phyloP scores from a whole-genome alignment of 2,888 invertebrate species.

The Gastracanthus pulcherrimus region DNA sequence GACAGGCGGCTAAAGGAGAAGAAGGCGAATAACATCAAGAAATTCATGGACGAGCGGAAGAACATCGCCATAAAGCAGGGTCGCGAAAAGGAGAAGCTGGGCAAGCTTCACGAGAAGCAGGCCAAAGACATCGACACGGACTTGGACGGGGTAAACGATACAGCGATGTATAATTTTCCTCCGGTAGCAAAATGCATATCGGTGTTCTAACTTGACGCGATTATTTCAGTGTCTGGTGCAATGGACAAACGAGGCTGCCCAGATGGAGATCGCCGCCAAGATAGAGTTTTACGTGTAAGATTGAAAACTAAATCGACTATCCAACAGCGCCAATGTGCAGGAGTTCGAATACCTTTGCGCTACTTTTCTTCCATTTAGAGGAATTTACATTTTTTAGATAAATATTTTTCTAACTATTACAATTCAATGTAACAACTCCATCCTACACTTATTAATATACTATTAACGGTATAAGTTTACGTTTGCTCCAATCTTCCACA shows the following conservation, averaged over 20 bases:
- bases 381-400: constrained; percentile 9
- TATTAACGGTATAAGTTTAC: background rate
- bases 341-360: background rate
- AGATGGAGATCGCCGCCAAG: constrained; percentile 76
- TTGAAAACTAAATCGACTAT: background rate
- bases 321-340: no score
- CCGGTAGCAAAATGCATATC: background rate
- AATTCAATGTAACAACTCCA: background rate
- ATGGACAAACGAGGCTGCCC: constrained; percentile 77
- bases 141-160: constrained; percentile 74
- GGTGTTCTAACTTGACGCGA: constrained; percentile 9
- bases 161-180: constrained; percentile 57
- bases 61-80: constrained; percentile 80
- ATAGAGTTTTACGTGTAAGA: constrained; percentile 77
- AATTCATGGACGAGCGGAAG: constrained; percentile 82
- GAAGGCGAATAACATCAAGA: constrained; percentile 83
- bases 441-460: background rate
- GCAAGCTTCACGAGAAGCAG: constrained; percentile 81
- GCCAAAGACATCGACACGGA: constrained; percentile 78
- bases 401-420: no score
- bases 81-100: constrained; percentile 80
- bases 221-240: constrained; percentile 76
- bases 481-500: background rate
- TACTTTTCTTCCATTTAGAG: background rate
- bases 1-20: constrained; percentile 82